Base-by-base conservation (phyloP, 2,113 vertebrate species). In the Aldabrachelys gigantea region DNA sequence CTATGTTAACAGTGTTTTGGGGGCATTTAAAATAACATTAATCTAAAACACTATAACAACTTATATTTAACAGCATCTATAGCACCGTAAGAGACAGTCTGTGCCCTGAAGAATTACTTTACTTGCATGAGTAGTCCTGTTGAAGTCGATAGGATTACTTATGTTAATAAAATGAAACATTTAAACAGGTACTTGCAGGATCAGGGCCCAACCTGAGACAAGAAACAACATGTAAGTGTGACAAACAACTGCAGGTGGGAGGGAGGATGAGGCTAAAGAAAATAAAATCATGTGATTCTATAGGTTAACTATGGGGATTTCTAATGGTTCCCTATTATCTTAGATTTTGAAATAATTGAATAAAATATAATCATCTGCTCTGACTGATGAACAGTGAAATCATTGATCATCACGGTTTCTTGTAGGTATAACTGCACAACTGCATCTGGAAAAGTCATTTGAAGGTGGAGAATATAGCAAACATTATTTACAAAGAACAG, bases 401-500 rank as follows among this genome's bases (percentile, higher is more conserved):
- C 72, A 88, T 62, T 84, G 6, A 84, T 38, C 91, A 88, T 62
- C 80, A 10, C 47, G 38, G 54, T 76, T 86, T 76, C 53, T 56
- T 56, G 12, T 54, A 44, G 56, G 2, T 89, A 44, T 85, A 96
- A 76, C 41, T 87, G 17, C 38, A 90, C 87, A 91, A 88, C 91
- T 72, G 82, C n/a, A 59, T 94, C 92, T 97, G 1, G 8, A 95
- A 83, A 80, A 93, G 35, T 38, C 72, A 93, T 91, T 96, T 96
- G 93, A 94, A 96, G 96, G 47, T 27, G 4, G 89, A 96, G 85
- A 86, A 78, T 27, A 22, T 79, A 92, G 69, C 91, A 96, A 95
- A 92, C 88, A 81, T 82, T 96, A 91, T 95, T 96, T 95, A 89
- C 65, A 80, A 52, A 82, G 95, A 96, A 90, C 50, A 87, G 85